Base-by-base conservation (phyloP, 1,140 invertebrate species). In the Diachasmimorpha longicaudata region DNA sequence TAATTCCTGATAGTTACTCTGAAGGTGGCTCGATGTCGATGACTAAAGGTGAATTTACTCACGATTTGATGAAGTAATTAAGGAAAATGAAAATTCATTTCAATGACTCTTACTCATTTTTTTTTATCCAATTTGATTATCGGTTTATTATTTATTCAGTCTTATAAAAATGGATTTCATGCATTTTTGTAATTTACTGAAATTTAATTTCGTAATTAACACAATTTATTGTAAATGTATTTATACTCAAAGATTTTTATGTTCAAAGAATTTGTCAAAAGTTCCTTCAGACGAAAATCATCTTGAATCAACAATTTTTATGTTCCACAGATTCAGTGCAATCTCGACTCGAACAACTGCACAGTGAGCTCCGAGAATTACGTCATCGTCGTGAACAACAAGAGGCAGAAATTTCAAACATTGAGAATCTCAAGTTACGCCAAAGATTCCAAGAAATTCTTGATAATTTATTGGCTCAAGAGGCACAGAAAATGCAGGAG, bases 391-490 rank as follows among this genome's bases (percentile, higher is more conserved):
- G 94, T 76, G 90, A 93, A 52, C 93, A 94, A 79, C 96, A 96
- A 81, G 95, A 97, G 82, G 89, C 92, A 67, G 95, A 97, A 86
- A 94, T 97, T 80, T 92, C 93, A 6, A 94, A 93, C 42, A 96
- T 97, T 83, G 96, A 97, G 84, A 98, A 97, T 85, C 86, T 93
- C 72, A 94, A 95, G 25, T 84, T 98, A 0, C 91, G 93, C 58
- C 94, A 96, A 85, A 87, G 96, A 46, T 95, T 97, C 84, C 94
- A 96, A 84, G 93, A 94, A 76, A 93, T 93, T 67, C 87, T 97
- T 0, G 93, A 96, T 78, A 93, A 93, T 82, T 88, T 97, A 4
- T 89, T 94, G 70, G 91, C 93, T 70, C 93, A 96, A 83, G 93
- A 96, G 78, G 89, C 93, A 76, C 94, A 95, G 74, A 96, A 96